Percentiles rank a stretch among this genome's conserved stretches.
These are phyloP conservation scores for Dunckerocampus dactyliophorus DNA, from an alignment of 2,113 vertebrate genomes.

Conservation along the genomic window DNA sequence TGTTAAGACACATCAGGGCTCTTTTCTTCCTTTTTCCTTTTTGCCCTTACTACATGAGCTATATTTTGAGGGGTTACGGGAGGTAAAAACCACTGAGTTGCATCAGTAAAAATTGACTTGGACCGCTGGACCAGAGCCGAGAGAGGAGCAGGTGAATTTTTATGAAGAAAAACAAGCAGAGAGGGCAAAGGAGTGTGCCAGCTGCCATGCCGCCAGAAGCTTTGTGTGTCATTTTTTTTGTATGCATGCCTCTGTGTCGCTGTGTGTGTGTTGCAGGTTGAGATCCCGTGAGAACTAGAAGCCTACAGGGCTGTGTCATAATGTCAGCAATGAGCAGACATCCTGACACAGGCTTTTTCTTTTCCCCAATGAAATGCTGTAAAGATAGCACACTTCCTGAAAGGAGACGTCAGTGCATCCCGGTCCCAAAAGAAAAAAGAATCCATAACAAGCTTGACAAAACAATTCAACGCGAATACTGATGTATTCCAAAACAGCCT, in stretches of 20 bases:
- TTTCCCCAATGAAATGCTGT: slow-evolving; percentile 14
- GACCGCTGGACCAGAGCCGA: background rate
- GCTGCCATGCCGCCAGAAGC: slow-evolving; percentile 30
- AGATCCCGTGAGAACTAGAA: slow-evolving; percentile 26
- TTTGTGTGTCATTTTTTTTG: background rate
- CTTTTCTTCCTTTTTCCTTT: background rate
- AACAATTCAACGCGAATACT: background rate
- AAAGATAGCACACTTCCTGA: background rate
- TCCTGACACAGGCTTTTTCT: background rate
- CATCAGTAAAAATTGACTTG: background rate
- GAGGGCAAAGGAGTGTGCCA: slow-evolving; percentile 13
- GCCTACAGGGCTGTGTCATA: slow-evolving; percentile 29
- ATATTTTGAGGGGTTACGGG: background rate
- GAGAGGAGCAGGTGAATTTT: slow-evolving; percentile 10
- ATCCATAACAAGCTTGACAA: background rate
- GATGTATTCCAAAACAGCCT: background rate
- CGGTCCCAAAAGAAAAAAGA: background rate
- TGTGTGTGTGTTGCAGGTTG: slow-evolving; percentile 19
- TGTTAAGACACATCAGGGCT: background rate
- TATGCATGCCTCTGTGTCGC: background rate
- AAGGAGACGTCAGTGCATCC: too few species aligned
- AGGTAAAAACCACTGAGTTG: background rate
- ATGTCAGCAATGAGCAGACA: background rate
- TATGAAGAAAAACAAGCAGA: slow-evolving; percentile 4
- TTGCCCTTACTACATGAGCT: background rate